Conservation (phyloP, 2,797 vertebrate species). For the Phaenicophaeus curvirostris region DNA sequence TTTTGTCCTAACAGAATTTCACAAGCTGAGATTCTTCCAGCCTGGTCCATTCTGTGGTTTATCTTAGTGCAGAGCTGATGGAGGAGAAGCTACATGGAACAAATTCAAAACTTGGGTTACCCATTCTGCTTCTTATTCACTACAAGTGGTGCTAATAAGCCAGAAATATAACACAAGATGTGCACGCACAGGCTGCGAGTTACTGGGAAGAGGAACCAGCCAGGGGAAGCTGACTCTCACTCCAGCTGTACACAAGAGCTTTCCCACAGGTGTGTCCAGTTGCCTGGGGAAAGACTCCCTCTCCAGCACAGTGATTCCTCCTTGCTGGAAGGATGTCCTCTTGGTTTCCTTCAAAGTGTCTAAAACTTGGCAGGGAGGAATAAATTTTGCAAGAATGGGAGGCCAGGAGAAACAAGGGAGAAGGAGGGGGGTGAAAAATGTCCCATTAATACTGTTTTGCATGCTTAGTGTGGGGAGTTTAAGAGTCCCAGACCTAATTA, state of each 20-base stretch:
- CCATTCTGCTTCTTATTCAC: too few species aligned
- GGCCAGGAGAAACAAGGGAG: not conserved
- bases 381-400: not conserved
- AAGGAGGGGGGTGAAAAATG: rapidly evolving
- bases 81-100: not conserved
- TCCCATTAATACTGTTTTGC: not conserved
- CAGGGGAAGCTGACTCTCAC: not conserved
- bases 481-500: not conserved
- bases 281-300: not conserved
- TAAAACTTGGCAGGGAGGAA: not conserved
- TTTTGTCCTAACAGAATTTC: not conserved
- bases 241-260: not conserved
- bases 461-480: not conserved
- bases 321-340: not conserved
- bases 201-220: not conserved
- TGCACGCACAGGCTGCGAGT: not conserved
- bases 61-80: not conserved
- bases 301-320: not conserved
- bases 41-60: rapidly evolving
- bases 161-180: not conserved
- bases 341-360: not conserved
- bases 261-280: rapidly evolving
- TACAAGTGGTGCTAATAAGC: not conserved
- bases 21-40: not conserved
- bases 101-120: too few species aligned